Evolutionary conservation across 2,888 invertebrate genomes (phyloP).

Genomic region (Sminthurides aquaticus): DNA sequence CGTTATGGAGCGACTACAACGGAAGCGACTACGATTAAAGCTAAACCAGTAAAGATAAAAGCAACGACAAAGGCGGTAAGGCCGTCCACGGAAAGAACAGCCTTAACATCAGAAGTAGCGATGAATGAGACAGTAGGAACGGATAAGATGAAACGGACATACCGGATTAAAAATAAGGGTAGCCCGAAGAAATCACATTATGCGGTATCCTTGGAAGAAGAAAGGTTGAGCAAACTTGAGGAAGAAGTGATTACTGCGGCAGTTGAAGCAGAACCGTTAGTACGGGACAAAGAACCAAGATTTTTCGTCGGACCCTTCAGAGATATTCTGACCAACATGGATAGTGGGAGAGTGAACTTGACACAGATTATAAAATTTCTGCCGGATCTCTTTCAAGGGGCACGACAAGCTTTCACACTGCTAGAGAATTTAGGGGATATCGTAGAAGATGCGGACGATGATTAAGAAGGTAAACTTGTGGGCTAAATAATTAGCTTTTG

Average conservation of each 20-base stretch:
- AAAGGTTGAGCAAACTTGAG: slow-evolving; percentile 32
- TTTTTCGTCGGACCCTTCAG: slow-evolving; percentile 26
- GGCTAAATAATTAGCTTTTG: no score
- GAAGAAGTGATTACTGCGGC: slow-evolving; percentile 31
- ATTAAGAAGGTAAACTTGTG: not conserved
- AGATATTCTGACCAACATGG: slow-evolving; percentile 29
- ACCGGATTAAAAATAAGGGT: not conserved
- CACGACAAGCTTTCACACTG: slow-evolving; percentile 35
- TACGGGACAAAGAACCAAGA: slow-evolving; percentile 29
- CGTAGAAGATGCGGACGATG: slow-evolving; percentile 2
- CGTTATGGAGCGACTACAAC: slow-evolving; percentile 1
- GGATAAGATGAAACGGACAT: not conserved
- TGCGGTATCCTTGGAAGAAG: slow-evolving; percentile 25
- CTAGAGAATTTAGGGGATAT: slow-evolving; percentile 37
- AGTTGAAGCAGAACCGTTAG: slow-evolving; percentile 31
- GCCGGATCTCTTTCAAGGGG: slow-evolving; percentile 40
- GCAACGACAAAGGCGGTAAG: slow-evolving; percentile 1
- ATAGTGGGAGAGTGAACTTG: slow-evolving; percentile 26
- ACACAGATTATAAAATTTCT: slow-evolving; percentile 37
- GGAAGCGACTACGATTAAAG: not conserved
- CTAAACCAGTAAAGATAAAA: slow-evolving; percentile 2
- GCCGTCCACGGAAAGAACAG: slow-evolving; percentile 4
- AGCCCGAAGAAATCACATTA: not conserved
- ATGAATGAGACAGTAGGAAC: slow-evolving; percentile 1
- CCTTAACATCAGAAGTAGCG: not conserved